Evolutionary conservation across 2,888 invertebrate genomes (phyloP).

Genomic region (Lumbricus terrestris): DNA sequence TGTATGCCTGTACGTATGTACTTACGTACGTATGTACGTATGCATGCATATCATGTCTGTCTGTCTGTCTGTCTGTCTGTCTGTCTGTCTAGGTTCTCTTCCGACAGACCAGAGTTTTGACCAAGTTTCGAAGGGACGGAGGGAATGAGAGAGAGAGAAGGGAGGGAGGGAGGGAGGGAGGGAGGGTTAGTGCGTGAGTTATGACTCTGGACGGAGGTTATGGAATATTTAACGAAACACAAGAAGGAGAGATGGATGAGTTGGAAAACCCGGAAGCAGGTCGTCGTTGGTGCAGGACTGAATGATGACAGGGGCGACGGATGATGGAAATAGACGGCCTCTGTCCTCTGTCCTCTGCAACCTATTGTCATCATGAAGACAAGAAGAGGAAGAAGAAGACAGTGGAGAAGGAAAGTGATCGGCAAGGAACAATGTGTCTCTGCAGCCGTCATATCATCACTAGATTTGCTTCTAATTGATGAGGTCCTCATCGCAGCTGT

Average conservation of each 20-base stretch:
- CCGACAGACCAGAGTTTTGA: too few species aligned
- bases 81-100: neutral
- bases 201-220: neutral
- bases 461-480: neutral
- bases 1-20: too few species aligned
- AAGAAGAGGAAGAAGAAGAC: neutral
- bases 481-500: neutral
- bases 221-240: neutral
- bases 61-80: neutral
- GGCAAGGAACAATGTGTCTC: too few species aligned
- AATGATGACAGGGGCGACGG: neutral
- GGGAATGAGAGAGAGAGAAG: too few species aligned
- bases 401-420: neutral
- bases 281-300: neutral
- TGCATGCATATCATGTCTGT: neutral
- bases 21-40: too few species aligned
- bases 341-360: neutral
- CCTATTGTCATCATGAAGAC: neutral
- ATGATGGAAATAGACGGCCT: constrained; percentile 3
- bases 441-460: neutral
- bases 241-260: neutral
- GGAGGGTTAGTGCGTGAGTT: too few species aligned
- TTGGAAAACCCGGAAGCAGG: neutral
- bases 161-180: too few species aligned
- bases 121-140: too few species aligned